Evolutionary conservation across 2,113 vertebrate species (phyloP).

Genomic region (Hypocryptadius cinnamomeus): DNA sequence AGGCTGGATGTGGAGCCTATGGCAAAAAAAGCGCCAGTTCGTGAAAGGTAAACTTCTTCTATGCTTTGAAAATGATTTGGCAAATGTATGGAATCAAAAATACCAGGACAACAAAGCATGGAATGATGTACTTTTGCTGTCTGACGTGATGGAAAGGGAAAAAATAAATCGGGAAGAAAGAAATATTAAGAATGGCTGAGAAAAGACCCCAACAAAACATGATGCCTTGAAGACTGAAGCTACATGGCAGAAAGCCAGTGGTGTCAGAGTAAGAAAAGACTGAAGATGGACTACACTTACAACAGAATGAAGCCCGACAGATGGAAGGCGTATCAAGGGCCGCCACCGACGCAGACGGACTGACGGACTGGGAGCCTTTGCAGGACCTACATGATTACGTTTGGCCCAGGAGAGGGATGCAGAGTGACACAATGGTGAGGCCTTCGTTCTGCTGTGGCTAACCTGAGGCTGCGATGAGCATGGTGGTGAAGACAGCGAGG

Average conservation of each 20-base stretch:
- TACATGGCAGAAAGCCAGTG: conserved; percentile 21
- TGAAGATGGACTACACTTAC: conserved; percentile 79
- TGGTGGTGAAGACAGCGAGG: conserved; percentile 71
- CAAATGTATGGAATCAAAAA: conserved; percentile 7
- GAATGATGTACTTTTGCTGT: conserved; percentile 48
- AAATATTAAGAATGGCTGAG: conserved; percentile 53
- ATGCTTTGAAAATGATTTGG: conserved; percentile 38
- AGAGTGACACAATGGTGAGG: conserved; percentile 76
- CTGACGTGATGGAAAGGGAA: not conserved
- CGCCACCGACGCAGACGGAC: conserved; percentile 76
- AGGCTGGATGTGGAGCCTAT: conserved; percentile 25
- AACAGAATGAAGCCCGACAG: conserved; percentile 77
- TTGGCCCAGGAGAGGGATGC: conserved; percentile 78
- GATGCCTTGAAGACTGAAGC: conserved; percentile 40
- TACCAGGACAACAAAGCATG: conserved; percentile 54
- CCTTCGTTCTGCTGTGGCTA: conserved; percentile 80
- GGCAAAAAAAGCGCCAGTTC: not conserved
- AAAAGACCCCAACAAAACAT: conserved; percentile 47
- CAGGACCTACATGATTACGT: conserved; percentile 77
- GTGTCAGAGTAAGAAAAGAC: conserved; percentile 67
- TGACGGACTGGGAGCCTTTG: conserved; percentile 76
- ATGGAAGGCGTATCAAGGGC: conserved; percentile 78
- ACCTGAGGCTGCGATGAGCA: conserved; percentile 77
- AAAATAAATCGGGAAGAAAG: not conserved
- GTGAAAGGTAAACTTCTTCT: not conserved